These are phyloP conservation scores for Rhea americana DNA, from an alignment of 2,113 vertebrate species.

Conservation along the genomic window DNA sequence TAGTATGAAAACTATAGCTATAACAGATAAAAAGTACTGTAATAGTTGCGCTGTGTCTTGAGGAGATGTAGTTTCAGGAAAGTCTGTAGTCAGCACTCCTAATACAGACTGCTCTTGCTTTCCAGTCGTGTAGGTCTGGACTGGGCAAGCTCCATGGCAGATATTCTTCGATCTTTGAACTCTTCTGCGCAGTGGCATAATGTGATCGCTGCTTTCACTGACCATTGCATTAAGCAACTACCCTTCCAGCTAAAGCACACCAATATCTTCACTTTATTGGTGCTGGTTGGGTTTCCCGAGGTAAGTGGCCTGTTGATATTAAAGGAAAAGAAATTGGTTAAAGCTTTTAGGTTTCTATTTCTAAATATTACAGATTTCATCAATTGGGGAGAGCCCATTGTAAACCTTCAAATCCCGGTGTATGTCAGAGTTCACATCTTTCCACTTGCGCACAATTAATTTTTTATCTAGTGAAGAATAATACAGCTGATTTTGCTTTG, in stretches of 20 bases:
- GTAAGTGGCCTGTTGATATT: conserved; percentile 52
- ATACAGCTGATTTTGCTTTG: neutral
- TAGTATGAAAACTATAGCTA: neutral
- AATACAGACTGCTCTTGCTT: neutral
- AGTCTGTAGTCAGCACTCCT: neutral
- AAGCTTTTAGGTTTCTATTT: neutral
- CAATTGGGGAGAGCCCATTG: neutral
- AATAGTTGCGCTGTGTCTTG: neutral
- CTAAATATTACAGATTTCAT: fast-evolving
- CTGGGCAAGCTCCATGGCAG: conserved; percentile 95
- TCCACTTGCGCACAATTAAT: neutral
- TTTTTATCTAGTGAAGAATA: neutral
- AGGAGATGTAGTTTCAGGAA: neutral
- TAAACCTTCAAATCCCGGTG: neutral
- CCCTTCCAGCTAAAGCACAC: conserved; percentile 91
- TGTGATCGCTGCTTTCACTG: conserved; percentile 89
- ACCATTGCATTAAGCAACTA: conserved; percentile 91
- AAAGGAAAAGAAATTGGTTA: neutral
- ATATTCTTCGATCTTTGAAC: conserved; percentile 90
- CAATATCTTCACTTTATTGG: conserved; percentile 94
- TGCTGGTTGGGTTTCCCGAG: conserved; percentile 96
- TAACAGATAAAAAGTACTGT: neutral
- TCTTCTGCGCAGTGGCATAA: conserved; percentile 84
- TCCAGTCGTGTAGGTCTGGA: conserved; percentile 92
- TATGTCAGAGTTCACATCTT: conserved; percentile 4